Evolutionary conservation across 2,797 vertebrate genomes (phyloP).

Genomic region (Squalus acanthias): DNA sequence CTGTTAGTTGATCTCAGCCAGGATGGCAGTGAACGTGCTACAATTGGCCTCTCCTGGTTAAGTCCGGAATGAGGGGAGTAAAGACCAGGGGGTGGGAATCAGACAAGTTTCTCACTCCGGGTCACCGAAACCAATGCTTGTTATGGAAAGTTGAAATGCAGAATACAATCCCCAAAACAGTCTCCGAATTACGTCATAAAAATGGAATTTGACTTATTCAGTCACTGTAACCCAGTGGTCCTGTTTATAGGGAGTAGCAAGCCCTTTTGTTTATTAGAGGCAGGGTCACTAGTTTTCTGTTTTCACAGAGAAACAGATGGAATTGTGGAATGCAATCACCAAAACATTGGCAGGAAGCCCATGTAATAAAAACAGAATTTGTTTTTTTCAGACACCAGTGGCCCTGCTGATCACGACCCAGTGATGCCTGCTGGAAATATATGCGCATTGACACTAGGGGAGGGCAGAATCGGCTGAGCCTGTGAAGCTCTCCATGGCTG

Average conservation of each 20-base stretch:
- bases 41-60: not conserved
- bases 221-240: not conserved
- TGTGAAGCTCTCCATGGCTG: not conserved
- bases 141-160: not conserved
- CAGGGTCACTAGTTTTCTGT: not conserved
- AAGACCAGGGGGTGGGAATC: not conserved
- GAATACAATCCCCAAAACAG: not conserved
- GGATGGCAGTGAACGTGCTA: not conserved
- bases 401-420: not conserved
- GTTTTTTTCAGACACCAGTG: not conserved
- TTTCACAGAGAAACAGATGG: not conserved
- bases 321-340: not conserved
- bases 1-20: not conserved
- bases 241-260: not conserved
- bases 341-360: conserved; percentile 18
- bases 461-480: not conserved
- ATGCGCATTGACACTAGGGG: not conserved
- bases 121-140: not conserved
- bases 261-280: not conserved
- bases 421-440: not conserved
- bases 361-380: conserved; percentile 22
- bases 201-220: conserved; percentile 23
- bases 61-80: not conserved
- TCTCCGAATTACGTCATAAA: not conserved
- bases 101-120: not conserved